phyloP scores from a whole-genome alignment of 37 sponge, comb jelly and placozoan genomes.

The Ephydatia muelleri region DNA sequence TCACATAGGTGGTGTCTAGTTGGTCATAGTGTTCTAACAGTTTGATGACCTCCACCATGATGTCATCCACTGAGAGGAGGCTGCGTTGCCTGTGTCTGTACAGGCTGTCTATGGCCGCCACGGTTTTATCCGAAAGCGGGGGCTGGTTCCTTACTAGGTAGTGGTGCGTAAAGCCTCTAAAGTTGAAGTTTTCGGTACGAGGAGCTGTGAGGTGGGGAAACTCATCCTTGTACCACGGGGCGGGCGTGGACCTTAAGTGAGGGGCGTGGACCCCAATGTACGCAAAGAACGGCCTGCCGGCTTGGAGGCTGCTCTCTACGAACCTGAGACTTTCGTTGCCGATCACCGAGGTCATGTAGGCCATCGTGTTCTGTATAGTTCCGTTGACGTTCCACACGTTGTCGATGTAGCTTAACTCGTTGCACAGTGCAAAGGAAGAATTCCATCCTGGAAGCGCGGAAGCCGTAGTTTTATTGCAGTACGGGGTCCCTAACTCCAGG shows the following conservation, averaged over 20 bases:
- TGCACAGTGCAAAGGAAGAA: conserved; percentile 69
- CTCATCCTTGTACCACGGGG: conserved; percentile 70
- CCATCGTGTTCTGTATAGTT: conserved; percentile 22
- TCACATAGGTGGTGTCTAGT: conserved; percentile 68
- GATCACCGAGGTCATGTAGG: conserved; percentile 74
- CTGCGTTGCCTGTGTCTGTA: conserved; percentile 67
- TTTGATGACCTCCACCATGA: conserved; percentile 42
- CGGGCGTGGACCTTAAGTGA: conserved; percentile 81
- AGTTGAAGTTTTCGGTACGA: conserved; percentile 79
- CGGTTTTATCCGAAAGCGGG: conserved; percentile 20
- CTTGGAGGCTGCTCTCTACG: conserved; percentile 33
- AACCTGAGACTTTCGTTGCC: conserved; percentile 63
- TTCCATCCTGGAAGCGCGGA: conserved; percentile 62
- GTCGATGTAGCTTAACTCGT: conserved; percentile 59
- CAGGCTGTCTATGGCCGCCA: conserved; percentile 46
- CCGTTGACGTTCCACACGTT: conserved; percentile 25
- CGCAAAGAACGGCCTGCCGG: conserved; percentile 61
- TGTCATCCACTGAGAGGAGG: conserved; percentile 84
- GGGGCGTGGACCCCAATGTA: conserved; percentile 87
- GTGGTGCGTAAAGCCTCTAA: conserved; percentile 68
- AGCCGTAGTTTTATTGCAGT: conserved; percentile 25
- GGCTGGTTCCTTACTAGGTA: conserved; percentile 64
- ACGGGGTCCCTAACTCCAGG: conserved; percentile 35
- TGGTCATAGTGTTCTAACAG: conserved; percentile 40
- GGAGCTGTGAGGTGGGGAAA: conserved; percentile 59